These are phyloP conservation scores for Lipophrys pholis DNA, from an alignment of 2,113 vertebrate genomes.

Conservation along the genomic window DNA sequence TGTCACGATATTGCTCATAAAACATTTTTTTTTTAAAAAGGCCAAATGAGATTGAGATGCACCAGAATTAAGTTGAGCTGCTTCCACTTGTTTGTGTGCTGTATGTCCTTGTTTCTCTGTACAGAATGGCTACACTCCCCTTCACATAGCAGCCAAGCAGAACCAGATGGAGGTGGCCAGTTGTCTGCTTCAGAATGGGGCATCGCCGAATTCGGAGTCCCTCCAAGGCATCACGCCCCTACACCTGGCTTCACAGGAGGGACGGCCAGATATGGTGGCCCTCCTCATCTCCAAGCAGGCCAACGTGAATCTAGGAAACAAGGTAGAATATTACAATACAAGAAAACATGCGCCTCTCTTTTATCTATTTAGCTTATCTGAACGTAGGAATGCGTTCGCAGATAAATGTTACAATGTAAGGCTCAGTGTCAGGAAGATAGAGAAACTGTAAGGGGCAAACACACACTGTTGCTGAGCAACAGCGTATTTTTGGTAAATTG, in stretches of 20 bases:
- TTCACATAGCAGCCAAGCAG: slow-evolving; percentile 97
- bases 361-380: too few species aligned
- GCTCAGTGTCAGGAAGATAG: too few species aligned
- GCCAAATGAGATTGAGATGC: slow-evolving; percentile 14
- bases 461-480: too few species aligned
- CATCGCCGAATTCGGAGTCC: slow-evolving; percentile 89
- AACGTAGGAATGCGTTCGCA: too few species aligned
- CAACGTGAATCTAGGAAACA: slow-evolving; percentile 93
- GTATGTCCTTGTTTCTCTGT: too few species aligned
- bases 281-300: slow-evolving; percentile 94
- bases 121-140: slow-evolving; percentile 95
- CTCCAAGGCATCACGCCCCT: slow-evolving; percentile 94
- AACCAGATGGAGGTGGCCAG: slow-evolving; percentile 95
- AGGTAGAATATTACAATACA: slow-evolving; percentile 78
- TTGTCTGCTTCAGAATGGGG: slow-evolving; percentile 92
- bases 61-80: neutral
- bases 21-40: slow-evolving; percentile 22
- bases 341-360: too few species aligned
- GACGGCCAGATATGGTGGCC: slow-evolving; percentile 90
- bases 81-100: too few species aligned
- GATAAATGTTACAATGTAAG: too few species aligned
- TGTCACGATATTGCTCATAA: neutral
- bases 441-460: too few species aligned
- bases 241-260: slow-evolving; percentile 95
- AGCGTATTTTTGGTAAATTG: too few species aligned